A percentile compares a stretch with the other conserved stretches of the same genome.
Evolutionary conservation across 1,140 invertebrate genomes (phyloP).

Genomic region (Pantala flavescens): DNA sequence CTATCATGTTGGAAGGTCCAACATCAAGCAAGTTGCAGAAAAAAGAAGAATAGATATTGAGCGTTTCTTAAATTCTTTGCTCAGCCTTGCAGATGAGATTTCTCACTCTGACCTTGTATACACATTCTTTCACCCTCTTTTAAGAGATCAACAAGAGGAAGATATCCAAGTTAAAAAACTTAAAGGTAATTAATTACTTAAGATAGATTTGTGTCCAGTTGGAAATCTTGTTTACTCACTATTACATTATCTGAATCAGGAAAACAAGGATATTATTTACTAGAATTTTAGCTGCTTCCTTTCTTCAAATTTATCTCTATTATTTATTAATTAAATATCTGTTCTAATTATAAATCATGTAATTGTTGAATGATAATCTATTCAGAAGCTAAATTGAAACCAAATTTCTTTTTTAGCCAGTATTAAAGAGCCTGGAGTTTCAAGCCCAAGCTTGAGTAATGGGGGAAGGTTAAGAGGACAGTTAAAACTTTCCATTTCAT

Average conservation of each 20-base stretch:
- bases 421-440: neutral
- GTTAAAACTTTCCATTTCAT: slow-evolving; percentile 74
- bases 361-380: no score
- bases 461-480: slow-evolving; percentile 38
- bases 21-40: slow-evolving; percentile 89
- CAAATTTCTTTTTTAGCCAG: no score
- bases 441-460: slow-evolving; percentile 16
- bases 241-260: no score
- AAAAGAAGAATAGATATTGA: slow-evolving; percentile 77
- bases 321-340: no score
- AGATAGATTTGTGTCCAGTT: slow-evolving; percentile 19
- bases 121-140: slow-evolving; percentile 93
- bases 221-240: no score
- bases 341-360: no score
- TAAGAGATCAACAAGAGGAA: slow-evolving; percentile 80
- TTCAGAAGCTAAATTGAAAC: no score
- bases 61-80: slow-evolving; percentile 74
- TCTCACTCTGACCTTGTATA: slow-evolving; percentile 92
- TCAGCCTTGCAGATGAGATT: slow-evolving; percentile 83
- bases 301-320: no score
- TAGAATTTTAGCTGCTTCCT: no score
- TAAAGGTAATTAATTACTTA: slow-evolving; percentile 46
- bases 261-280: neutral
- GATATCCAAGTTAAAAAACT: slow-evolving; percentile 50
- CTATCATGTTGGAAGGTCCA: slow-evolving; percentile 78